Evolutionary conservation across 2,797 vertebrate genomes (phyloP).

Genomic region (Clarias platycephalus): DNA sequence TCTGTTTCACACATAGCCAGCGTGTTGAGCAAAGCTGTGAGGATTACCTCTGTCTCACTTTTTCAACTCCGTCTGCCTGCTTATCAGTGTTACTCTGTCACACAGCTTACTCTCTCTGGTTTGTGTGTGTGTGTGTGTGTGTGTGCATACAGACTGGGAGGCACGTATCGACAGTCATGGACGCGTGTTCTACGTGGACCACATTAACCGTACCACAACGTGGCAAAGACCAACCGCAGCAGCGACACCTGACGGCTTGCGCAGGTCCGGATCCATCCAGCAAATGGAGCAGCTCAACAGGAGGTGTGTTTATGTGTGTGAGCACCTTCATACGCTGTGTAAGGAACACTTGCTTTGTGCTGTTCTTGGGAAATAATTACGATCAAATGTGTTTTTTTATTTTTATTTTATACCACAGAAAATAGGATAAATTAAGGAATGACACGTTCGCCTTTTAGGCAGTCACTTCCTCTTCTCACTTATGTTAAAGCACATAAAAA

Average conservation of each 20-base stretch:
- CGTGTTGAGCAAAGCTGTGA: not conserved
- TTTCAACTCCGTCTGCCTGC: not conserved
- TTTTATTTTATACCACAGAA: not conserved
- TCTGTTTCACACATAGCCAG: constrained; percentile 2
- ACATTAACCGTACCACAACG: constrained; percentile 85
- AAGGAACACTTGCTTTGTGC: not conserved
- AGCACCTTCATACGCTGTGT: not conserved
- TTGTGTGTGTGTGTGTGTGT: constrained; percentile 34
- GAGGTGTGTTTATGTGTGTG: constrained; percentile 65
- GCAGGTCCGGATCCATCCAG: constrained; percentile 83
- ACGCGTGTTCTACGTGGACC: constrained; percentile 87
- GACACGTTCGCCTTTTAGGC: not conserved
- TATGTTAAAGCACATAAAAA: not conserved
- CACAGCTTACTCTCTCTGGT: constrained; percentile 3
- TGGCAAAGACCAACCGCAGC: constrained; percentile 86
- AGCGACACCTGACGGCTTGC: constrained; percentile 81
- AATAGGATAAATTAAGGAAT: not conserved
- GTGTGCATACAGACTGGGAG: constrained; percentile 79
- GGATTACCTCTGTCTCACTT: not conserved
- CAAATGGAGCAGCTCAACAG: constrained; percentile 91
- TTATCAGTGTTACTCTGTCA: not conserved
- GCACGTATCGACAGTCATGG: constrained; percentile 89
- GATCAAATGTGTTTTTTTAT: not conserved
- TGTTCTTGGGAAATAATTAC: not conserved
- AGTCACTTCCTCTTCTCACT: not conserved